Evolutionary conservation across 2,797 vertebrate species (phyloP), one percentile per base, ranked within the genome.

Genomic region (Amniataba percoides): DNA sequence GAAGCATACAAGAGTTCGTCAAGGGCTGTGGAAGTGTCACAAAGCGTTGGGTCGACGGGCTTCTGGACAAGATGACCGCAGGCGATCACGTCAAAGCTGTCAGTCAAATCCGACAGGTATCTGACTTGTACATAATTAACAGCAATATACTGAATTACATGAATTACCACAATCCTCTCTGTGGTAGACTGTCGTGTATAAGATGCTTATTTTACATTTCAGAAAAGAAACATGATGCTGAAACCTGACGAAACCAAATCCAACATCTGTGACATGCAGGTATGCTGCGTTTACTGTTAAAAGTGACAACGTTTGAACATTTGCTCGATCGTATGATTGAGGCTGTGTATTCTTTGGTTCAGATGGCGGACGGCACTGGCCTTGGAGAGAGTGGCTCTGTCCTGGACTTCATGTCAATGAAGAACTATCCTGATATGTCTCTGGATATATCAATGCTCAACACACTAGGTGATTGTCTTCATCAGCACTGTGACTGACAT

Each of bases 31-130:
- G 97, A 61, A 92, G 88, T 83, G 95, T 96, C 83, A 97, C 97
- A 53, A 97, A 96, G 88, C 95, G 81, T 61, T 94, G 98, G 82
- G 98, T 99, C 16, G 97, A 99, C 19, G 96, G 96, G 63, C 94
- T 99, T 64, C 91, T 99, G 86, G 98, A 99, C 93, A 98, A 98
- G 92, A 97, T 99, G 96, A 99, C 98, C 0, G 96, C 94, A 39
- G 96, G 95, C 0, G 98, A 99, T 93, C 98, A 99, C 92, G 96
- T 95, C 2, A 97, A 97, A 91, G 94, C 96, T 36, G 94, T 97
- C 73, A 95, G 92, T 92, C 97, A 98, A 75, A 96, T 99, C 79
- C 94, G 96, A 92, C 97, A 98, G 96, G 98, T 97, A 78, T 79
- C 27, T 25, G 19, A 56, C 34, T 52, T 67, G 1, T 23, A 23